Percentiles rank a stretch among this genome's conserved stretches.
phyloP scores from a whole-genome alignment of 2,888 invertebrate species.

The Nebria salina region DNA sequence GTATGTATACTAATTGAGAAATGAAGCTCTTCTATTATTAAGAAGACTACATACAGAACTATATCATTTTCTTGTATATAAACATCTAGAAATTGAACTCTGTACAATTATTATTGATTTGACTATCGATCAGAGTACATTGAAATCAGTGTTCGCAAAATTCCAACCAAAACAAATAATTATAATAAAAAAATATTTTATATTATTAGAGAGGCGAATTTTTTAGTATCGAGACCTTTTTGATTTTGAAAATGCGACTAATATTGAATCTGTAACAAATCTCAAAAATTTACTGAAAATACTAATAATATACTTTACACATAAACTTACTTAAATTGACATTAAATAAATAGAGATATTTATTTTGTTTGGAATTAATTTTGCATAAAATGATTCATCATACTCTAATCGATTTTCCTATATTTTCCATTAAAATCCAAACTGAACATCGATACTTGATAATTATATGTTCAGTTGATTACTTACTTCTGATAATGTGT shows the following conservation, averaged over 20 bases:
- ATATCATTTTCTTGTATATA: slow-evolving; percentile 37
- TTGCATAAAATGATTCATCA: neutral
- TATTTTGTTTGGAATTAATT: too few species aligned
- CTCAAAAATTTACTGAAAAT: too few species aligned
- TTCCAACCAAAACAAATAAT: neutral
- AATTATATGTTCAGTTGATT: slow-evolving; percentile 25
- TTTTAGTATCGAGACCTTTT: too few species aligned
- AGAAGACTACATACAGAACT: slow-evolving; percentile 37
- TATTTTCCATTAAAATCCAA: slow-evolving; percentile 60
- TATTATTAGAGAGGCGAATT: too few species aligned
- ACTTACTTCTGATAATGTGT: slow-evolving; percentile 12
- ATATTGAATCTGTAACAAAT: too few species aligned
- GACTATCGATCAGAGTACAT: neutral
- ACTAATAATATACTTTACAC: too few species aligned
- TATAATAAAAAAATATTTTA: too few species aligned
- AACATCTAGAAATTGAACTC: slow-evolving; percentile 35
- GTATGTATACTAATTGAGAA: slow-evolving; percentile 61
- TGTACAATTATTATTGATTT: slow-evolving; percentile 26
- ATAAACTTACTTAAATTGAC: too few species aligned
- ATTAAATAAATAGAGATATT: too few species aligned
- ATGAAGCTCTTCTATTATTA: slow-evolving; percentile 44
- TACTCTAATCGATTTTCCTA: neutral
- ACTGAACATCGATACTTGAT: slow-evolving; percentile 47
- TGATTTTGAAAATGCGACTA: too few species aligned
- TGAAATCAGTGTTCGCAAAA: neutral